Percentiles rank a stretch among this genome's conserved stretches.
phyloP scores from a whole-genome alignment of 2,888 invertebrate species.

The Leptogaster cylindrica region DNA sequence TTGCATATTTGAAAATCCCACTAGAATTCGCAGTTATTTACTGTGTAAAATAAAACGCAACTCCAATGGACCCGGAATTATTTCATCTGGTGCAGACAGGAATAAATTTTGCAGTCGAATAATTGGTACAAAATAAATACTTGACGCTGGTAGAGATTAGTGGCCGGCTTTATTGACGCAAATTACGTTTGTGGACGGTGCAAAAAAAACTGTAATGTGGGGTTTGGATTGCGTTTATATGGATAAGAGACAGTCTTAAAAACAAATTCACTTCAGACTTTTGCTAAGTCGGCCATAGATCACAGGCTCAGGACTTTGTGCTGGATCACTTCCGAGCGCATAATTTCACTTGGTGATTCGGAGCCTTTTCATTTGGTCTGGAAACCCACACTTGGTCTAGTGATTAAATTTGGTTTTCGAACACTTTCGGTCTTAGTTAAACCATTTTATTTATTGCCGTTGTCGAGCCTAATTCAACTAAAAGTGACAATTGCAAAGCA shows the following conservation, averaged over 20 bases:
- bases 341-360: constrained; percentile 9
- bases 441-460: constrained; percentile 23
- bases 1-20: too few relatives aligned
- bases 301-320: constrained; percentile 2
- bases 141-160: constrained; percentile 19
- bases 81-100: not conserved
- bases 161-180: constrained; percentile 26
- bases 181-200: constrained; percentile 19
- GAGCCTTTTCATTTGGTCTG: not conserved
- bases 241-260: not conserved
- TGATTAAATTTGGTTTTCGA: constrained; percentile 10
- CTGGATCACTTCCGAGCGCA: constrained; percentile 15
- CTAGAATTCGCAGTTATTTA: too few relatives aligned
- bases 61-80: too few relatives aligned
- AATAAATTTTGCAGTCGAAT: constrained; percentile 11
- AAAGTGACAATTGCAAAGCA: too few relatives aligned
- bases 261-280: not conserved
- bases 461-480: constrained; percentile 21
- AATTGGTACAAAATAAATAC: constrained; percentile 9
- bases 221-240: constrained; percentile 3
- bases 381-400: constrained; percentile 8
- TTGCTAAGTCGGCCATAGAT: constrained; percentile 7
- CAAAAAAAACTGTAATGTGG: constrained; percentile 24
- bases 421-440: constrained; percentile 9
- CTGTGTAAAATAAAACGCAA: too few relatives aligned